Evolutionary conservation across 2,113 vertebrate genomes (phyloP).

Genomic region (Aegotheles bennettii): DNA sequence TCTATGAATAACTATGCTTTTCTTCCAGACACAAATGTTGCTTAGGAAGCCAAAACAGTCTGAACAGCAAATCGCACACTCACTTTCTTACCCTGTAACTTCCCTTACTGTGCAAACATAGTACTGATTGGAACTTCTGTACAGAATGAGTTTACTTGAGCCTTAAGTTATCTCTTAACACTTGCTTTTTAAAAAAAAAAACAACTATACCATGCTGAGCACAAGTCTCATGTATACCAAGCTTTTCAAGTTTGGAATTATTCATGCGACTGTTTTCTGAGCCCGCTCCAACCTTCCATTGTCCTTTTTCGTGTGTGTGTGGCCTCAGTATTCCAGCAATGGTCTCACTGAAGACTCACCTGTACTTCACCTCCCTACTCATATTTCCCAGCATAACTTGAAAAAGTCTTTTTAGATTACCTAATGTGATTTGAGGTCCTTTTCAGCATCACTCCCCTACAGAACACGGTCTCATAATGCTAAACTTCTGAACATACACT

Average conservation of each 20-base stretch:
- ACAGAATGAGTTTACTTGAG: background rate
- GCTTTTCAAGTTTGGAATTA: background rate
- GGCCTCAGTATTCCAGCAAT: background rate
- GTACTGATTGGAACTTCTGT: background rate
- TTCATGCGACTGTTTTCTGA: background rate
- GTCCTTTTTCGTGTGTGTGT: background rate
- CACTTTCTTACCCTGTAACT: background rate
- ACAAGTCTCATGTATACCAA: background rate
- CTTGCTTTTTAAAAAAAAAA: background rate
- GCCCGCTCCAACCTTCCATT: accelerated
- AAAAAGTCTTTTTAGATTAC: background rate
- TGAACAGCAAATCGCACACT: background rate
- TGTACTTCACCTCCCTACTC: background rate
- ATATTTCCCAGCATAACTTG: background rate
- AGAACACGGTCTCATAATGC: background rate
- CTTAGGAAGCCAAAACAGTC: background rate
- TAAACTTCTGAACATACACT: background rate
- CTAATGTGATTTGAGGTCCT: background rate
- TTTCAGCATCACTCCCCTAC: background rate
- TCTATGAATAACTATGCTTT: background rate
- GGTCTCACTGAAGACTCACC: background rate
- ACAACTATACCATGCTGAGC: background rate
- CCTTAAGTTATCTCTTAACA: background rate
- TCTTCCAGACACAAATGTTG: background rate
- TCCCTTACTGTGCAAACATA: background rate